A percentile compares a stretch with the other conserved stretches of the same genome.
These are phyloP conservation scores for Pelecanoides urinatrix DNA, from an alignment of 2,113 vertebrate species.

Conservation along the genomic window DNA sequence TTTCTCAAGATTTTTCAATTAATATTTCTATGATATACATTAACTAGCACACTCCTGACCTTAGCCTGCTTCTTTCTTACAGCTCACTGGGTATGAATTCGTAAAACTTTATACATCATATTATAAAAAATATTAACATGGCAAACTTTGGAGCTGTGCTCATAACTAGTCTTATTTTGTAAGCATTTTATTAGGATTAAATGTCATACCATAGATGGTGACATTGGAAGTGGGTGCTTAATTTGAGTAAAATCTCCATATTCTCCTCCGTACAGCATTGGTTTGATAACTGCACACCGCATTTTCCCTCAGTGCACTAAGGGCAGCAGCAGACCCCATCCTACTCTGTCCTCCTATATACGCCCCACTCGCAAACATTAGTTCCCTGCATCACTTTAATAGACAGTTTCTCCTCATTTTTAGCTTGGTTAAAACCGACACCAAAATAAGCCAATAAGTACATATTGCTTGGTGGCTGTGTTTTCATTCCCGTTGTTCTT, in stretches of 20 bases:
- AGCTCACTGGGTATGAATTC: not conserved
- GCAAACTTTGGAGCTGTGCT: not conserved
- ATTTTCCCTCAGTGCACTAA: not conserved
- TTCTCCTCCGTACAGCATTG: not conserved
- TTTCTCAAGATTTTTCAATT: not conserved
- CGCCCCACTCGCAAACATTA: not conserved
- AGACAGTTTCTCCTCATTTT: not conserved
- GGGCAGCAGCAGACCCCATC: not conserved
- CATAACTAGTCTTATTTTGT: not conserved
- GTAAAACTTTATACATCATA: rapidly evolving
- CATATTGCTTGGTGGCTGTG: not conserved
- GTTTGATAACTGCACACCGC: not conserved
- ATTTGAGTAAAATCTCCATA: not conserved
- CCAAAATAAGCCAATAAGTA: not conserved
- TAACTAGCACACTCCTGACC: not conserved
- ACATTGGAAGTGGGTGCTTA: not conserved
- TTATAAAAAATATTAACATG: not conserved
- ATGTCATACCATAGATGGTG: conserved; percentile 32
- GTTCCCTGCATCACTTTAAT: not conserved
- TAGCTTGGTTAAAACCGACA: not conserved
- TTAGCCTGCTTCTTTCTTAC: not conserved
- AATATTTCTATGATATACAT: not conserved
- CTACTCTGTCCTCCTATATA: not conserved
- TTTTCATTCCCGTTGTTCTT: conserved; percentile 13
- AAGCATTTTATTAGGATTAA: conserved; percentile 4